Evolutionary conservation across 2,113 vertebrate species (phyloP).

Genomic region (Cygnus atratus): DNA sequence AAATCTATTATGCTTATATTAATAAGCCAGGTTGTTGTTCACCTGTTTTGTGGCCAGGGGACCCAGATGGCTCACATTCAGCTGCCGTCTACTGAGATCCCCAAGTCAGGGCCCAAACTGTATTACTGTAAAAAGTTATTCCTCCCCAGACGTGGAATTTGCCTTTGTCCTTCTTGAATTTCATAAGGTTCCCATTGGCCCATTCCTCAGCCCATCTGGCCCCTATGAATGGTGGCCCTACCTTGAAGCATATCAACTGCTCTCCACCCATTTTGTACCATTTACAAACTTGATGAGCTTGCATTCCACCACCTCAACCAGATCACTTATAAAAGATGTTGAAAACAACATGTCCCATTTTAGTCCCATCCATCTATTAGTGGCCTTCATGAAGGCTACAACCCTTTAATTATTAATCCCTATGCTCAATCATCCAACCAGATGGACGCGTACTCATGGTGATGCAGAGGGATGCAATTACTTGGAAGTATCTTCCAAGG

Average conservation of each 20-base stretch:
- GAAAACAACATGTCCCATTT: neutral
- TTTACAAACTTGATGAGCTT: neutral
- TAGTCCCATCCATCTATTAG: neutral
- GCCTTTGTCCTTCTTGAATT: neutral
- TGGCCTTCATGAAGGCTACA: neutral
- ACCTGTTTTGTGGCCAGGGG: neutral
- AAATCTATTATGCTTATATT: fast-evolving
- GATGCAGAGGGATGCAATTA: neutral
- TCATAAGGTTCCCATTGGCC: neutral
- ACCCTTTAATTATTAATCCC: neutral
- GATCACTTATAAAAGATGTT: neutral
- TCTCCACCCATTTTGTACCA: neutral
- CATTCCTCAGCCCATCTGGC: neutral
- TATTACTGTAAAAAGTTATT: neutral
- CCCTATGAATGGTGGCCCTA: neutral
- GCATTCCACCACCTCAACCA: neutral
- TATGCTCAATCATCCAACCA: neutral
- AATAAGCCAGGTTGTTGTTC: neutral
- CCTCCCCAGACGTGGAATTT: fast-evolving
- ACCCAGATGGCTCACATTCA: neutral
- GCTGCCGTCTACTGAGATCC: neutral
- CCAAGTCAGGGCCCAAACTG: neutral
- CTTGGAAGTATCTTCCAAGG: neutral
- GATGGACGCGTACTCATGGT: fast-evolving
- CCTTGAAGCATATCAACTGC: neutral